phyloP scores from a whole-genome alignment of 92 coral and sea anemone genomes.

The Scolanthus callimorphus region DNA sequence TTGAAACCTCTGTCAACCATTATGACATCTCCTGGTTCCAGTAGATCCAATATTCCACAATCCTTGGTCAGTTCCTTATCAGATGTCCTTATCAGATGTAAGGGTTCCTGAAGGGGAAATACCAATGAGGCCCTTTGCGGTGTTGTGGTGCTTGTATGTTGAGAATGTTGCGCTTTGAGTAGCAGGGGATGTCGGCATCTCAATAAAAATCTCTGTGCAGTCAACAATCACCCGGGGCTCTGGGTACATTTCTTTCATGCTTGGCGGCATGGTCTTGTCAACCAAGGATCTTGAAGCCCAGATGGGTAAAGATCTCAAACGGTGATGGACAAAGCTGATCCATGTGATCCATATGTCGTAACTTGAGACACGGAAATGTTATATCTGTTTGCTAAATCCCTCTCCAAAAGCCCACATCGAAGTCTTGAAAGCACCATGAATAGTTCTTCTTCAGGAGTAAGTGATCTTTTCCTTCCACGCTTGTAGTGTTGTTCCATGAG shows the following conservation, averaged over 20 bases:
- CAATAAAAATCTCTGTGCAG: too few relatives aligned
- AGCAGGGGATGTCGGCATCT: too few relatives aligned
- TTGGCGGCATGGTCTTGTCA: constrained; percentile 49
- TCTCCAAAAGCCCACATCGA: constrained; percentile 41
- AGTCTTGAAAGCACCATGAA: constrained; percentile 26
- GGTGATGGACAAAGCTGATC: constrained; percentile 42
- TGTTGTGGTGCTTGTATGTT: too few relatives aligned
- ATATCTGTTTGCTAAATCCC: too few relatives aligned
- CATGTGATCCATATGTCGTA: constrained; percentile 39
- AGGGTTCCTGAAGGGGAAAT: constrained; percentile 65
- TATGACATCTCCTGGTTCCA: too few relatives aligned
- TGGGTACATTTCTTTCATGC: constrained; percentile 38
- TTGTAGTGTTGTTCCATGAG: constrained; percentile 11
- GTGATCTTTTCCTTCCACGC: constrained; percentile 50
- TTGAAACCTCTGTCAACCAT: too few relatives aligned
- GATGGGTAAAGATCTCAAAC: constrained; percentile 34
- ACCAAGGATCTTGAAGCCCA: constrained; percentile 47
- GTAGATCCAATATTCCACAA: too few relatives aligned
- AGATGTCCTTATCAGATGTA: too few relatives aligned
- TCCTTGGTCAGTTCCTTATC: too few relatives aligned
- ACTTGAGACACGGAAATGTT: constrained; percentile 44
- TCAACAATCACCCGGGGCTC: constrained; percentile 31
- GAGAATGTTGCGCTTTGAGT: too few relatives aligned
- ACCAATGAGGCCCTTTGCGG: too few relatives aligned
- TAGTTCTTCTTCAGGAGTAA: too few relatives aligned